Evolutionary conservation across 2,888 invertebrate genomes (phyloP), one percentile per base, ranked within the genome.

Genomic region (Cerastoderma edule): DNA sequence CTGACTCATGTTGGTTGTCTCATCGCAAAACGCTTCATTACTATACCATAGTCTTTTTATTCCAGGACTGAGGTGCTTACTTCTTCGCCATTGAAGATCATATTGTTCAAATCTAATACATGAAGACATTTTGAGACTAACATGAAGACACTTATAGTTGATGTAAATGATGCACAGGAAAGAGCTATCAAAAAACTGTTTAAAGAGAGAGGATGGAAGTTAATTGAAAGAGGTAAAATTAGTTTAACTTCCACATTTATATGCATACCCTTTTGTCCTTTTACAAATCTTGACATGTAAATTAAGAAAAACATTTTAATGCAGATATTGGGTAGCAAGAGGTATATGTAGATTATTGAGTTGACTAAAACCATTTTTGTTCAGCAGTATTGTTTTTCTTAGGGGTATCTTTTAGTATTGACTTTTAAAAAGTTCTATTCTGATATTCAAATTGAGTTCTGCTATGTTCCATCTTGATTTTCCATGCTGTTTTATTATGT

Each of bases 131-230:
- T 16, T 13, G 24, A 32, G 19, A 5, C 30, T 13, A 32, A 33
- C 3, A 60, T 60, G 39, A 60, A 33, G n/a, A 60, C 24, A 1
- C 60, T 60, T 6, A 32, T 33, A 4, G 24, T 60, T 10, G n/a
- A 24, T 39, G 60, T 60, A 16, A 60, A 35, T 1, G 13, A 4
- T 2, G 60, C 22, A n/a, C 60, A 60, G 24, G 60, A 60, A 27
- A 33, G 33, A 8, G 60, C 60, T 10, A 60, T 60, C 5, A n/a
- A 33, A 32, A 16, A 60, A 5, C 24, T 60, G 24, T 60, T 39
- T 39, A 4, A 3, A 39, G 24, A 60, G 24, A 60, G 39, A 60
- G 60, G 60, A 32, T 60, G 60, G 60, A 24, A 60, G 22, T 39
- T 60, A n/a, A 35, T 24, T 10, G 50, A 50, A 27, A 2, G 22